Base-by-base conservation (phyloP, 1,140 invertebrate genomes). In the Prorops nasuta region DNA sequence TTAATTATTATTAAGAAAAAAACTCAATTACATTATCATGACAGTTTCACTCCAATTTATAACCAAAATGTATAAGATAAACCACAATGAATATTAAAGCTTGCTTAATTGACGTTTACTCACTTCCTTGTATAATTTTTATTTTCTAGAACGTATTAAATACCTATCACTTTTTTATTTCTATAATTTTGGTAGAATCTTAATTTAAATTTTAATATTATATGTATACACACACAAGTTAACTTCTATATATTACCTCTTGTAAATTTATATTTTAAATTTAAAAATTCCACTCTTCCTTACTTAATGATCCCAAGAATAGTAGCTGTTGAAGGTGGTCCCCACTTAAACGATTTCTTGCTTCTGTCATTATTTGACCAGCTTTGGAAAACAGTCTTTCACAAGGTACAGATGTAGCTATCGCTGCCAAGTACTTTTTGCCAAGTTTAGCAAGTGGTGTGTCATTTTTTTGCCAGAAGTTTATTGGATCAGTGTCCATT, bases 221-320 rank as follows among this genome's bases (percentile, higher is more conserved):
- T 7, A 7, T 28, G 6, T 7, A 28, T 28, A 6, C 6, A 7
- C 24, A 28, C 24, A 28, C 24, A 28, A 28, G 12, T 28, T 12
- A 28, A 28, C 6, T 7, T 28, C 6, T 7, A 7, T 28, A 28
- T 28, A 12, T 28, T 28, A 28, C 12, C 12, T 28, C 6, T 6
- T 12, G 6, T 28, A 12, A 28, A 28, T 28, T 6, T 7, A 12
- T 28, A 7, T 6, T 7, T 28, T 18, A 58, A 54, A 12, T 51
- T 49, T 4, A 48, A 44, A 2, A 47, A 17, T 6, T 48, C 9
- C n/a, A 69, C n/a, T 53, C 63, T 64, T 15, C 42, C 39, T 8
- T 51, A 32, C 43, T 44, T 42, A 42, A 24, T 14, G 18, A 22
- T 14, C 10, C 14, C 22, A 42, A 21, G 24, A 42, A 42, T 7